Base-by-base conservation (phyloP, 2,113 vertebrate species). In the Mungos mungo region DNA sequence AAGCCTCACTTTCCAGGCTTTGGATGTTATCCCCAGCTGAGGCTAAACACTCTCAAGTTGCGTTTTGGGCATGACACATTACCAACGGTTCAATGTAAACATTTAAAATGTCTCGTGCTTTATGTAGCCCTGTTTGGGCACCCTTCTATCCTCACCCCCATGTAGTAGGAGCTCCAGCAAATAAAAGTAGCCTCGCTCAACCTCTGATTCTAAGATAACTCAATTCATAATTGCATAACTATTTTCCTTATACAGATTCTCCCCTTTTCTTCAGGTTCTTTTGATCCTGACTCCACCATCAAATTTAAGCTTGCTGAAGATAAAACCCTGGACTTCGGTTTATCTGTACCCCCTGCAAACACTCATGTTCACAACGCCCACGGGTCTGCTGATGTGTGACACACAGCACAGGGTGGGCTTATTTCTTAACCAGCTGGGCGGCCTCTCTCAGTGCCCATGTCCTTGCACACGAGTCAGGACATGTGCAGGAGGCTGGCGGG, bases 181-280 rank as follows among this genome's bases (percentile, higher is more conserved):
- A 50, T 33, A 38, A 23, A 72, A 80, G 41, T 1, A 47, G 8
- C 45, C 47, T 76, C 47, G 25, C 29, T 84, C 69, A 31, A 3
- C 10, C 19, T 35, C 71, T 27, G 63, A 86, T 5, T 54, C 60
- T 31, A 66, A 90, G 80, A 72, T 6, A 35, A 10, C 15, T 7
- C 12, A 0, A 4, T 38, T 63, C 29, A 0, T 21, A 69, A 54
- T 18, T 16, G 16, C 19, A 0, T n/a, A 45, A 38, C 10, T 45
- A 19, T 41, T 80, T 90, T 25, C 54, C 54, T 57, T 19, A 10
- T 33, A 23, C 18, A 21, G 52, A 71, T 35, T 76, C 3, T 35
- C 63, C 27, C 5, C 18, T 89, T 84, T 65, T 18, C 33, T 41
- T 63, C 33, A 8, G 74, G 14, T n/a, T 52, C 21, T 60, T 38